These are phyloP conservation scores for Chorisops tibialis DNA, from an alignment of 2,888 invertebrate species.

Conservation along the genomic window DNA sequence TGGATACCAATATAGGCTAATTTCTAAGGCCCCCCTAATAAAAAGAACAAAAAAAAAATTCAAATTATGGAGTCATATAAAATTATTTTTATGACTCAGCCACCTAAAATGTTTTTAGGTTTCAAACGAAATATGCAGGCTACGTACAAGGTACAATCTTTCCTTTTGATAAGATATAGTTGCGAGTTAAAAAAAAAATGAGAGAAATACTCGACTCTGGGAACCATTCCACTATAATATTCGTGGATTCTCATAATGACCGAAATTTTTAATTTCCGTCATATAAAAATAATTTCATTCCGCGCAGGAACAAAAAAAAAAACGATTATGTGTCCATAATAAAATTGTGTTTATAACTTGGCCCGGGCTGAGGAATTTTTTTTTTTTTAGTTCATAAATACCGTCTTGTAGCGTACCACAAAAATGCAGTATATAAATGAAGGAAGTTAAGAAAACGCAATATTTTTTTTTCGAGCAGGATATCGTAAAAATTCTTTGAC, in stretches of 20 bases:
- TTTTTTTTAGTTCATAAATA: too few species aligned
- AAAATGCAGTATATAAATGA: too few species aligned
- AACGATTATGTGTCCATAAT: conserved; percentile 20
- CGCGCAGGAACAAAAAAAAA: conserved; percentile 11
- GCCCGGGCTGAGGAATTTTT: not conserved
- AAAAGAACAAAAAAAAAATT: not conserved
- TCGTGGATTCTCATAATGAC: not conserved
- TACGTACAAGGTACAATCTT: not conserved
- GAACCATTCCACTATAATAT: not conserved
- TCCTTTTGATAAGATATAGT: conserved; percentile 6
- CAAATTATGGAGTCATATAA: conserved; percentile 21
- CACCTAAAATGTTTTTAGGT: conserved; percentile 9
- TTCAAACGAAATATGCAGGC: not conserved
- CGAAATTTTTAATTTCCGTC: conserved; percentile 15
- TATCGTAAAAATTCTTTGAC: conserved; percentile 7
- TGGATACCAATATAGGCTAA: conserved; percentile 9
- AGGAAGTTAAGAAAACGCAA: not conserved
- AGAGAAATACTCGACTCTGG: not conserved
- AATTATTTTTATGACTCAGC: conserved; percentile 18
- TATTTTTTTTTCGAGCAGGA: conserved; percentile 5
- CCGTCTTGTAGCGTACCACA: not conserved
- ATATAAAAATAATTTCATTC: conserved; percentile 26
- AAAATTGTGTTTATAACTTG: conserved; percentile 12
- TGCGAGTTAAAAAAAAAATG: too few species aligned
- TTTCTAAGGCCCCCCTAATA: conserved; percentile 6